Conservation (phyloP, 1,140 invertebrate genomes). For the Drosophila mauritiana region DNA sequence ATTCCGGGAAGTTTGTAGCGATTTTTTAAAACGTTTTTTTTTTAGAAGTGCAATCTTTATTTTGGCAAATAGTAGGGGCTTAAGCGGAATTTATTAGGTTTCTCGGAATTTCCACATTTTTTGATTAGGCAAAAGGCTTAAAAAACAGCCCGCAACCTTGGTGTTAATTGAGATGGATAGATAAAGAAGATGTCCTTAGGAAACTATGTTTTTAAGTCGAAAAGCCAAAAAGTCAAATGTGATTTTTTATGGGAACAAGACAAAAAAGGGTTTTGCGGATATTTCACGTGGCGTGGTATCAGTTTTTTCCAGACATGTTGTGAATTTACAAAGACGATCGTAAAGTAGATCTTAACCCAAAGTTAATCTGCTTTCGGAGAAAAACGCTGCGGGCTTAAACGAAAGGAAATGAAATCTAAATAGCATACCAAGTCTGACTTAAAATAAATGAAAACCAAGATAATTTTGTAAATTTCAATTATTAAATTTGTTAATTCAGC, state of each 20-base stretch:
- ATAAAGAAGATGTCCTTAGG: constrained; percentile 9
- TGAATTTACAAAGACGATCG: neutral
- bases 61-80: constrained; percentile 48
- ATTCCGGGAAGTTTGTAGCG: constrained; percentile 41
- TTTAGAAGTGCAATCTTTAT: constrained; percentile 49
- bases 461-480: neutral
- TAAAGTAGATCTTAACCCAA: constrained; percentile 46
- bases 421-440: too few relatives aligned
- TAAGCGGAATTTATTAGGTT: constrained; percentile 49
- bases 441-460: neutral
- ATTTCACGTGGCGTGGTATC: constrained; percentile 26
- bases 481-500: neutral
- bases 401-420: neutral
- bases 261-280: constrained; percentile 25
- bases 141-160: constrained; percentile 63
- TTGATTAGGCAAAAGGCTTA: constrained; percentile 62
- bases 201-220: constrained; percentile 50
- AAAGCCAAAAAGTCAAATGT: constrained; percentile 78
- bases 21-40: constrained; percentile 53
- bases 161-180: constrained; percentile 10
- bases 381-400: constrained; percentile 1
- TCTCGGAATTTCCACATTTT: constrained; percentile 41
- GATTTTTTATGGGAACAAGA: constrained; percentile 36
- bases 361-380: constrained; percentile 56
- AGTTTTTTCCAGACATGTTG: constrained; percentile 14